A percentile compares a stretch with the other conserved stretches of the same genome.
Conservation (phyloP, 2,113 vertebrate species). For the Oostethus manadensis region DNA sequence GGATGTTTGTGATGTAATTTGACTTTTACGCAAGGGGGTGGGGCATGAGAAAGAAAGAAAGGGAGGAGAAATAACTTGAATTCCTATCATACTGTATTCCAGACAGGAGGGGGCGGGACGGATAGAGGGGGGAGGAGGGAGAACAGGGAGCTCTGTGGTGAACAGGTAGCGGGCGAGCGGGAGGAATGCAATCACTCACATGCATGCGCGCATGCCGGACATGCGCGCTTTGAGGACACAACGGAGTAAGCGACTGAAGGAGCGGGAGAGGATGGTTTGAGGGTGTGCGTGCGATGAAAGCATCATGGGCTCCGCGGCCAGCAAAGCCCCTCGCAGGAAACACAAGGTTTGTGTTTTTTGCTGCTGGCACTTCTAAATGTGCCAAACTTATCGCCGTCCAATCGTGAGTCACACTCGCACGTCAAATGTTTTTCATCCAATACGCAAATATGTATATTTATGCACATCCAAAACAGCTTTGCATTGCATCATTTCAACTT, state of each 20-base stretch:
- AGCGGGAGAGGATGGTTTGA: background rate
- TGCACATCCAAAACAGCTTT: too few relatives aligned
- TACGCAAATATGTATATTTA: too few relatives aligned
- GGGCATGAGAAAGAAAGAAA: conserved; percentile 12
- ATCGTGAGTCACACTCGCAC: too few relatives aligned
- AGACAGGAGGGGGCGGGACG: conserved; percentile 18
- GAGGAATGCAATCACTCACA: conserved; percentile 21
- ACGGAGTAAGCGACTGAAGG: background rate
- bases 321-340: conserved; percentile 46
- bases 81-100: conserved; percentile 29
- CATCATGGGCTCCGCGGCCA: conserved; percentile 51
- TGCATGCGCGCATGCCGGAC: background rate
- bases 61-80: conserved; percentile 37
- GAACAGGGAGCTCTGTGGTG: conserved; percentile 12
- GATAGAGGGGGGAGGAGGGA: conserved; percentile 13
- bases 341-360: conserved; percentile 44
- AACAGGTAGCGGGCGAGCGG: conserved; percentile 33
- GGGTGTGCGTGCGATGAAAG: background rate
- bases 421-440: too few relatives aligned
- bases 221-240: background rate
- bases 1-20: background rate
- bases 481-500: too few relatives aligned
- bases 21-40: background rate
- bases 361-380: background rate
- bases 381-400: background rate